phyloP scores from a whole-genome alignment of 1,140 invertebrate species.

The Aethina tumida region DNA sequence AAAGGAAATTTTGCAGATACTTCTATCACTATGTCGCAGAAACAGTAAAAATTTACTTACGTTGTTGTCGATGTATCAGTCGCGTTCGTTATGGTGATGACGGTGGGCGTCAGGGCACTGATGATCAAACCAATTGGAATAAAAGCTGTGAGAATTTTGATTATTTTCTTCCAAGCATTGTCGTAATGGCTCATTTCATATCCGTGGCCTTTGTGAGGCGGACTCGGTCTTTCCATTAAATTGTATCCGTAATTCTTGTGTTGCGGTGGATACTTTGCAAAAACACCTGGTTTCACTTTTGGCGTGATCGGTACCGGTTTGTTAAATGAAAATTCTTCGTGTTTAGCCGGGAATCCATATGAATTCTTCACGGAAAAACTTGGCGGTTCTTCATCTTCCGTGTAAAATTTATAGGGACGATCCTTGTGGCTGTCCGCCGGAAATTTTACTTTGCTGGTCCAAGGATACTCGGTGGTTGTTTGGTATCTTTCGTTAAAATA shows the following conservation, averaged over 20 bases:
- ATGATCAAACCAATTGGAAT: conserved; percentile 46
- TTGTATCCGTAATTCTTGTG: conserved; percentile 8
- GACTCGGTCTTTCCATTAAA: conserved; percentile 10
- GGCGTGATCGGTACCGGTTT: neutral
- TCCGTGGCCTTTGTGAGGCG: conserved; percentile 2
- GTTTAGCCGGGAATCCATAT: conserved; percentile 2
- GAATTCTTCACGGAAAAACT: conserved; percentile 5
- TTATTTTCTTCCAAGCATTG: conserved; percentile 39
- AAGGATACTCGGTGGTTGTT: conserved; percentile 10
- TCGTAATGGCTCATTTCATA: conserved; percentile 5
- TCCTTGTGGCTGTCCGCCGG: conserved; percentile 12
- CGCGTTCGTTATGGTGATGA: conserved; percentile 39
- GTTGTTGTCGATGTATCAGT: conserved; percentile 24
- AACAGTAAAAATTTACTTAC: conserved; percentile 1
- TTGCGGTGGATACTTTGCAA: conserved; percentile 2
- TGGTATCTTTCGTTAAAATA: neutral
- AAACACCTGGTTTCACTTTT: neutral
- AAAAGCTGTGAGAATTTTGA: conserved; percentile 42
- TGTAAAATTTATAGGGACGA: conserved; percentile 17
- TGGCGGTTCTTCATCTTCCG: conserved; percentile 1
- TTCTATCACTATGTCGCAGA: too few species aligned
- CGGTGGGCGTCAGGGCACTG: conserved; percentile 43
- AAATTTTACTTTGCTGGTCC: conserved; percentile 15
- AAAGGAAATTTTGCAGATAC: neutral
- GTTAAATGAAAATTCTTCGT: conserved; percentile 1